phyloP scores from a whole-genome alignment of 53 echinoderm and acorn worm species.

The Arbacia lixula region DNA sequence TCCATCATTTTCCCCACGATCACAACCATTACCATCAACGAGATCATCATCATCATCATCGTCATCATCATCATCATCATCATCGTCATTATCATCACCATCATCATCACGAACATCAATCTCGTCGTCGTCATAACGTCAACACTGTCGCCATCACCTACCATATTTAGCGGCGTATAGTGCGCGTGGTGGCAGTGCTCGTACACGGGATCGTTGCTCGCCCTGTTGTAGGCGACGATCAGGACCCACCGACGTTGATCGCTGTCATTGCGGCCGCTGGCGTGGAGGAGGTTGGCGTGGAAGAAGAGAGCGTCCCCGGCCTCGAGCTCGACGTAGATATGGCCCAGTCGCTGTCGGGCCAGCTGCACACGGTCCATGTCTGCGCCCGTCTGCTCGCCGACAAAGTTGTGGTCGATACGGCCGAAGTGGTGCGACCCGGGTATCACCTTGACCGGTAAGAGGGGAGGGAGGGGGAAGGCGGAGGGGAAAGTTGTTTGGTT shows the following conservation, averaged over 20 bases:
- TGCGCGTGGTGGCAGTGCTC: conserved; percentile 42
- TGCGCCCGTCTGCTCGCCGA: conserved; percentile 37
- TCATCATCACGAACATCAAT: no score
- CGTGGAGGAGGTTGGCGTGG: conserved; percentile 50
- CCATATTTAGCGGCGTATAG: conserved; percentile 48
- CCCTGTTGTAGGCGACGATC: conserved; percentile 47
- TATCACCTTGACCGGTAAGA: conserved; percentile 22
- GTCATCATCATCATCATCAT: no score
- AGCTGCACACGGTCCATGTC: conserved; percentile 43
- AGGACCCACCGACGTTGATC: conserved; percentile 58
- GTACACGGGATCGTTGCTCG: conserved; percentile 46
- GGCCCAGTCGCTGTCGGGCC: conserved; percentile 21
- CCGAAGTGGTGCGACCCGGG: conserved; percentile 28
- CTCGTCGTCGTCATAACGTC: not conserved
- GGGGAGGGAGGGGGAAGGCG: not conserved
- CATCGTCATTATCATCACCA: no score
- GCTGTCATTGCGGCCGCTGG: conserved; percentile 50
- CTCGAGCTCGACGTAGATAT: conserved; percentile 28
- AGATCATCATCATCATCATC: no score
- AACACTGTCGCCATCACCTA: not conserved
- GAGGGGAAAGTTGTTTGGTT: not conserved
- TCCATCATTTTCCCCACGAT: no score
- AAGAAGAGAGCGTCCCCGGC: conserved; percentile 54
- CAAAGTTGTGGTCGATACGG: conserved; percentile 40
- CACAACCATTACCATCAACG: no score